These are phyloP conservation scores for Cephus pygmeus DNA, from an alignment of 2,888 invertebrate genomes.

Conservation along the genomic window DNA sequence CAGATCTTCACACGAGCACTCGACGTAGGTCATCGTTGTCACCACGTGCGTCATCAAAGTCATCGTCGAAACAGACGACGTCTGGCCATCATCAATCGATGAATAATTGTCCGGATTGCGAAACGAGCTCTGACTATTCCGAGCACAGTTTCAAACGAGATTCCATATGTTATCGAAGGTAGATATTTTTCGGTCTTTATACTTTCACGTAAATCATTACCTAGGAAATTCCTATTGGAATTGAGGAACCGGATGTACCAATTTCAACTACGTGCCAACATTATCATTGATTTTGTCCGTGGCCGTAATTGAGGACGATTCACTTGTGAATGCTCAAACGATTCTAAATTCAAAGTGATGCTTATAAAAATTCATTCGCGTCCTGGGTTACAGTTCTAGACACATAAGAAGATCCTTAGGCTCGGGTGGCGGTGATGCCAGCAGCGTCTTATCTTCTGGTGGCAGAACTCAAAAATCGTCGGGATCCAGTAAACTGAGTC, in stretches of 20 bases:
- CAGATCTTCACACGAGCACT: constrained; percentile 75
- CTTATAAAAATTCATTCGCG: not conserved
- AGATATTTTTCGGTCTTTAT: constrained; percentile 2
- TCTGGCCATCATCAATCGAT: constrained; percentile 46
- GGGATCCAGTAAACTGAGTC: constrained; percentile 63
- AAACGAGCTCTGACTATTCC: constrained; percentile 63
- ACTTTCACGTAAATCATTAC: no score
- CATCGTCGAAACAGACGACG: constrained; percentile 42
- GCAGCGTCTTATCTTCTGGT: constrained; percentile 62
- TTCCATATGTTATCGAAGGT: constrained; percentile 60
- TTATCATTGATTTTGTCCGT: not conserved
- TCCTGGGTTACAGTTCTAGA: constrained; percentile 45
- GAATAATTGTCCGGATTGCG: constrained; percentile 60
- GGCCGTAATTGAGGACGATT: not conserved
- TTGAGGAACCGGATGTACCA: no score
- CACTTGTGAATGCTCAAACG: no score
- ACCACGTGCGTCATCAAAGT: constrained; percentile 59
- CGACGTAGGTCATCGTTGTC: constrained; percentile 60
- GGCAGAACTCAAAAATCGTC: constrained; percentile 71
- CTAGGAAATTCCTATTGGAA: no score
- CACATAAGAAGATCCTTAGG: constrained; percentile 61
- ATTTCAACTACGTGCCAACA: no score
- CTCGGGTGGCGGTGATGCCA: constrained; percentile 60
- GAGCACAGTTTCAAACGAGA: constrained; percentile 63
- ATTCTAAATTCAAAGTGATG: not conserved